phyloP scores from a whole-genome alignment of 1,140 invertebrate genomes.

The Portunus trituberculatus region DNA sequence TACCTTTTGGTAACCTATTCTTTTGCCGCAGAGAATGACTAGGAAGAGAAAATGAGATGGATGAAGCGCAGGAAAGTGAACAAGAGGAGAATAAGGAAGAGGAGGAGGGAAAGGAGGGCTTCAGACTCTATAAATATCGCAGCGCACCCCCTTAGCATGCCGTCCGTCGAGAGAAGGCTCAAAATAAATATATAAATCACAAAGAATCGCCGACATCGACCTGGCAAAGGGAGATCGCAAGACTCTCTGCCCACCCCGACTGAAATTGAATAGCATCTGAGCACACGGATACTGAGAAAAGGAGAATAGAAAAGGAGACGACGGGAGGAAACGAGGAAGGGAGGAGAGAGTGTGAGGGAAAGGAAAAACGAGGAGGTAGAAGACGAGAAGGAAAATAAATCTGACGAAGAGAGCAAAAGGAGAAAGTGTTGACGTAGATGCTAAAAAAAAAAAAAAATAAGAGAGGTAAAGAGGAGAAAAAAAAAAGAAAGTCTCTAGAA shows the following conservation, averaged over 20 bases:
- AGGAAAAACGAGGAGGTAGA: not conserved
- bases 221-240: not conserved
- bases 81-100: not conserved
- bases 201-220: not conserved
- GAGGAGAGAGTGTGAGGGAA: not conserved
- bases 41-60: not conserved
- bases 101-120: not conserved
- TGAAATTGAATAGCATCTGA: not conserved
- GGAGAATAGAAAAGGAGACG: not conserved
- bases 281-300: not conserved
- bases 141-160: not conserved
- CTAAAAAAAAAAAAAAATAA: not conserved
- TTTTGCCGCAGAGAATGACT: not conserved
- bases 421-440: not conserved
- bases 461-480: not conserved
- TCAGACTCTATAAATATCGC: not conserved
- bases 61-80: not conserved
- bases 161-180: not conserved
- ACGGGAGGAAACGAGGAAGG: not conserved
- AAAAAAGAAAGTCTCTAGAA: not conserved
- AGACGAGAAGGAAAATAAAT: not conserved
- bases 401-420: not conserved
- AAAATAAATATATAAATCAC: constrained; percentile 7
- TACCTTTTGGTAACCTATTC: not conserved
- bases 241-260: not conserved